These are phyloP conservation scores for Muntiacus reevesi DNA, from an alignment of 2,113 vertebrate genomes.

Conservation along the genomic window DNA sequence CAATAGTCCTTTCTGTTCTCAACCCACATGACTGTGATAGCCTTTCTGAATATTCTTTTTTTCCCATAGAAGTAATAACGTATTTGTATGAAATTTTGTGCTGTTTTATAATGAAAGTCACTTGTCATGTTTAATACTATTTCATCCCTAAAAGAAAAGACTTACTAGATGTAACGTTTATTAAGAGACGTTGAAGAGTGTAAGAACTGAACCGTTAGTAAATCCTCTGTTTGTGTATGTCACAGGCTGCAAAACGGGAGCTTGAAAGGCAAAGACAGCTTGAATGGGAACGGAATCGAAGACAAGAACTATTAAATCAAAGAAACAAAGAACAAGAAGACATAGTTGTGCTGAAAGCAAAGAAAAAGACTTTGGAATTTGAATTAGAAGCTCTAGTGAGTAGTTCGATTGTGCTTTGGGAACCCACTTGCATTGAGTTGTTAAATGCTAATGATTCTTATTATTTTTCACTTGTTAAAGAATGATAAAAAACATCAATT, in stretches of 20 bases:
- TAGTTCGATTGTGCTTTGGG: not conserved
- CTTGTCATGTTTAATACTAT: not conserved
- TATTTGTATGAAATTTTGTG: not conserved
- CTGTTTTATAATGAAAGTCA: not conserved
- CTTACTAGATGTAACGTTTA: not conserved
- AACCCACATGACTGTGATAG: not conserved
- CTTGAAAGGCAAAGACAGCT: conserved; percentile 95
- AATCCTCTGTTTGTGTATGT: not conserved
- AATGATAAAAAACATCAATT: conserved; percentile 96
- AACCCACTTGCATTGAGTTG: not conserved
- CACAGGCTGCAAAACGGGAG: conserved; percentile 94
- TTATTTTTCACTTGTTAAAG: conserved; percentile 74
- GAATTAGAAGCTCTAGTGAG: conserved; percentile 96
- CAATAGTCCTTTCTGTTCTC: not conserved
- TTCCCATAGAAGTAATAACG: not conserved
- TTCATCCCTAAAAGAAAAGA: not conserved
- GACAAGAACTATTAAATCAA: conserved; percentile 95
- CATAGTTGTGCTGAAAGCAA: conserved; percentile 95
- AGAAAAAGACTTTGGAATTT: conserved; percentile 98
- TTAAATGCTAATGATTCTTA: not conserved
- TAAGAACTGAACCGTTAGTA: not conserved
- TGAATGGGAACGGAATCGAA: conserved; percentile 96
- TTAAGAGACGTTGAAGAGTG: not conserved
- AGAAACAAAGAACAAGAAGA: conserved; percentile 97
- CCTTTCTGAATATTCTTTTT: not conserved